Evolutionary conservation across 30 jellyfish, hydroid and myxozoan genomes (phyloP), one percentile per base, ranked within the genome.

Genomic region (Turritopsis rubra): DNA sequence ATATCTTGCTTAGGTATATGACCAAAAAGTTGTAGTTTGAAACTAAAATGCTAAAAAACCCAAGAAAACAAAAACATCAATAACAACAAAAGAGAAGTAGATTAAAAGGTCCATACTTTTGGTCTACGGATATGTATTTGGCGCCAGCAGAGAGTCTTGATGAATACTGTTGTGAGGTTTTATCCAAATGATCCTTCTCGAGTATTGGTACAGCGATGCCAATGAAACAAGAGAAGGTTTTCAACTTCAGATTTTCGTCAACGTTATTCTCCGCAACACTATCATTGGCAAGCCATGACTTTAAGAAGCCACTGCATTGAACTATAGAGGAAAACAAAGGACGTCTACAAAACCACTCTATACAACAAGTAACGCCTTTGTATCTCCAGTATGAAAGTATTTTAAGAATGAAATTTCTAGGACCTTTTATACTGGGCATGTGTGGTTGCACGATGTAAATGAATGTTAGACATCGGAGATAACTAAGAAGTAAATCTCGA

Each of bases 141-240:
- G 77, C 77, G 19, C 19, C 77, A n/a, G 77, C 77, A 0, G 77
- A n/a, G 19, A 7, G 77, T 27, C 77, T 68, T 1, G 77, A 68
- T 8, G 77, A 68, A 22, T 68, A 68, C 77, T 68, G 77, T 1
- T 1, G 31, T 9, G 60, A 41, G 16, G 21, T 27, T 68, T 23
- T 68, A 68, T 68, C 28, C 77, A 23, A 27, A 1, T 9, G 9
- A n/a, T 23, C 30, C 31, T 60, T 60, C 19, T 21, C 73, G 19
- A 27, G 28, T 7, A 1, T n/a, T 7, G 77, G 77, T 23, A 68
- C 77, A 19, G 77, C 77, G 19, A 68, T 27, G 8, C 77, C 77
- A 68, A 68, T 27, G 21, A 68, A 68, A 27, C 77, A 68, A 7
- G 77, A 68, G 19, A 68, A 68, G 9, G 77, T 68, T 68, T 23